Base-by-base conservation (phyloP, 2,888 invertebrate genomes). In the Caenorhabditis japonica region DNA sequence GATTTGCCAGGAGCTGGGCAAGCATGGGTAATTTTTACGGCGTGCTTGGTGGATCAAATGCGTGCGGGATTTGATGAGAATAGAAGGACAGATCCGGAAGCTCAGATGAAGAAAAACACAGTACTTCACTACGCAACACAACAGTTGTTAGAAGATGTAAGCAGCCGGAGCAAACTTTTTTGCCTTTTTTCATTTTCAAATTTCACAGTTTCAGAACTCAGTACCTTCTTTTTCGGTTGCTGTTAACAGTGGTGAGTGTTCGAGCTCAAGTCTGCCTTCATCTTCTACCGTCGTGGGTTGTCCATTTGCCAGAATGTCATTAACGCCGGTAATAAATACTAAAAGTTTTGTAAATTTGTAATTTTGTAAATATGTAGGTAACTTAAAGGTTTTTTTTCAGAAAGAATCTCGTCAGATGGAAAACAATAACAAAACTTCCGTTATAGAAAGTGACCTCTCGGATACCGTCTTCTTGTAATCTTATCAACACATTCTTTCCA, bases 1-100 rank as follows among this genome's bases (percentile, higher is more conserved):
- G 86, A 86, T 52, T 74, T 86, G 25, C 86, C 86, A 1, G 86
- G 86, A 17, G 86, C 86, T 23, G 85, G 85, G 7, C 86, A 86
- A 39, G 86, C 86, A 2, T 86, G 86, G 86, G 86, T 86, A 4
- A 83, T 86, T 17, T 75, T 86, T 59, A 85, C 85, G 0, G 86
- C 86, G 1, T 86, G 86, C 66, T 43, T 86, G 3, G 83, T 86
- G 12, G 86, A 86, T 75, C 86, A 85, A 71, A 70, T 84, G 61
- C 75, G 84, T 19, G 83, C 83, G n/a, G 84, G 84, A 10, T 84
- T 84, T 52, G 84, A 84, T 47, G 82, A 82, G 58, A 76, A 73
- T 27, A 61, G 78, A 23, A 61, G 64, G 17, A 60, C 61, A 21
- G 72, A 70, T 25, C 76, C 77, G 44, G 73, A 74, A 8, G 52